phyloP scores from a whole-genome alignment of 64 coral and sea anemone genomes.

The Pocillopora verrucosa region DNA sequence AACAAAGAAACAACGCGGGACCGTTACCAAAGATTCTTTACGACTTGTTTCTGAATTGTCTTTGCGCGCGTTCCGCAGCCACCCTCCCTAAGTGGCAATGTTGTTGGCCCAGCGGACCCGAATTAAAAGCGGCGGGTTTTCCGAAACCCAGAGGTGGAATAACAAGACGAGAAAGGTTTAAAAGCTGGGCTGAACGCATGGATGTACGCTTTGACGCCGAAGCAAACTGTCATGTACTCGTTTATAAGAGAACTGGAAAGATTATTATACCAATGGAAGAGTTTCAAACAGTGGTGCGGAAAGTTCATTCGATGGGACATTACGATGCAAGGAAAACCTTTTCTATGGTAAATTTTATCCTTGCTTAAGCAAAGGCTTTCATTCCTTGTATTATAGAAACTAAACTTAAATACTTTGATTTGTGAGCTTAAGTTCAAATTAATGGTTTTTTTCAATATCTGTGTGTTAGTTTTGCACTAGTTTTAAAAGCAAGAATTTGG shows the following conservation, averaged over 20 bases:
- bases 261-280: constrained; percentile 89
- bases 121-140: constrained; percentile 85
- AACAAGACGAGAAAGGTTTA: constrained; percentile 81
- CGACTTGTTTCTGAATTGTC: constrained; percentile 63
- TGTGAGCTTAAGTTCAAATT: no score
- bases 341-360: constrained; percentile 40
- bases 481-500: no score
- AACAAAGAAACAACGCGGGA: constrained; percentile 64
- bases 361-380: not conserved
- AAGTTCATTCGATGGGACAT: constrained; percentile 65
- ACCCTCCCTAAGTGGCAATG: constrained; percentile 57
- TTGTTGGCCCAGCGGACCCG: constrained; percentile 78
- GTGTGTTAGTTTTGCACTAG: no score
- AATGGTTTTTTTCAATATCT: not conserved
- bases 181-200: constrained; percentile 89
- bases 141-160: constrained; percentile 85
- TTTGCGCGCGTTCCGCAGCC: constrained; percentile 55
- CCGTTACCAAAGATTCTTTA: constrained; percentile 62
- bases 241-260: constrained; percentile 84
- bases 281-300: constrained; percentile 68
- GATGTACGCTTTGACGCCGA: constrained; percentile 59
- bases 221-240: constrained; percentile 51
- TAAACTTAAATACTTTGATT: no score
- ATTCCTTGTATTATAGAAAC: no score
- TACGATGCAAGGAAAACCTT: constrained; percentile 67